Evolutionary conservation across 2,113 vertebrate genomes (phyloP).

Genomic region (Sterrhoptilus dennistouni): DNA sequence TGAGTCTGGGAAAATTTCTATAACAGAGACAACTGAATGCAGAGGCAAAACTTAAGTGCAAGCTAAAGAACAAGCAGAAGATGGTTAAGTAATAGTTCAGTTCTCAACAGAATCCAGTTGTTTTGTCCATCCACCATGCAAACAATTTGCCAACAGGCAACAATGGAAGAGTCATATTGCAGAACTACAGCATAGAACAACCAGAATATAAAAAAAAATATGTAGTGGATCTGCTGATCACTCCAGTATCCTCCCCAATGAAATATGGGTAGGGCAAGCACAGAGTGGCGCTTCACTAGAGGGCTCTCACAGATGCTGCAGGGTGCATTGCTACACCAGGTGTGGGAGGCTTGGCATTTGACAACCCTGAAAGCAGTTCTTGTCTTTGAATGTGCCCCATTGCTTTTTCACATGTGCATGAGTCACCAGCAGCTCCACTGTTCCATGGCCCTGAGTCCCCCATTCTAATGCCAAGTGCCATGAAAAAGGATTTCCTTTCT

Average conservation of each 20-base stretch:
- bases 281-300: background rate
- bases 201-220: background rate
- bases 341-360: background rate
- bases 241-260: background rate
- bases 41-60: background rate
- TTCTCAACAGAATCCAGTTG: background rate
- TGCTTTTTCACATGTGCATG: rapidly evolving
- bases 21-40: background rate
- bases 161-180: background rate
- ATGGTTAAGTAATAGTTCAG: background rate
- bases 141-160: background rate
- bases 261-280: background rate
- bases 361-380: background rate
- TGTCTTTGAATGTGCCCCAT: background rate
- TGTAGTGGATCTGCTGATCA: background rate
- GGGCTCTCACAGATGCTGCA: background rate
- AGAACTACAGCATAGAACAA: background rate
- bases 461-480: background rate
- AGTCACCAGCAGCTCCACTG: background rate
- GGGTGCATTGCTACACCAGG: background rate
- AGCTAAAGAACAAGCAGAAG: background rate
- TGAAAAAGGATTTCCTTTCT: background rate
- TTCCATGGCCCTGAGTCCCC: background rate
- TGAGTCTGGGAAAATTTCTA: background rate
- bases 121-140: background rate